Evolutionary conservation across 2,888 invertebrate genomes (phyloP).

Genomic region (Muschampia plurimacula): DNA sequence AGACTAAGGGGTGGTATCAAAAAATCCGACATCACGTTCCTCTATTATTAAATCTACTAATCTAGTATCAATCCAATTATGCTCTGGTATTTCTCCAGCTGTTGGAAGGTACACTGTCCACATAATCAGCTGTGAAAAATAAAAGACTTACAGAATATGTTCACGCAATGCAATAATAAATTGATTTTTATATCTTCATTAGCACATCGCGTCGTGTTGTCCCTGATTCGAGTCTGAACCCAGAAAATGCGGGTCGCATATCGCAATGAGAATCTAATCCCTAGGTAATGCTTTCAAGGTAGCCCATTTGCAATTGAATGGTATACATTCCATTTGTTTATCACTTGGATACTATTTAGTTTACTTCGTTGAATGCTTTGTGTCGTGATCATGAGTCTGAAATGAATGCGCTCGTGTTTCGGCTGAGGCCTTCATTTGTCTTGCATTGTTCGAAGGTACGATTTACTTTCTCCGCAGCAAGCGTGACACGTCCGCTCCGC

Average conservation of each 20-base stretch:
- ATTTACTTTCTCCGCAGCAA: conserved; percentile 68
- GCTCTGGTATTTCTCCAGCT: no score
- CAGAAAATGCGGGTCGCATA: conserved; percentile 35
- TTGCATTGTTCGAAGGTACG: conserved; percentile 59
- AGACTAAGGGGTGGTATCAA: no score
- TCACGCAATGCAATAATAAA: not conserved
- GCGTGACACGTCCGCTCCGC: conserved; percentile 52
- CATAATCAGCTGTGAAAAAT: not conserved
- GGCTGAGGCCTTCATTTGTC: conserved; percentile 51
- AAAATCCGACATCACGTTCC: no score
- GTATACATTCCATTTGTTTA: conserved; percentile 29
- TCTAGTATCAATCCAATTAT: no score
- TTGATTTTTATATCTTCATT: not conserved
- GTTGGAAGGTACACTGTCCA: no score
- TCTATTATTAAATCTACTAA: no score
- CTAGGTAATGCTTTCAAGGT: conserved; percentile 37
- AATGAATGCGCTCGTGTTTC: conserved; percentile 49
- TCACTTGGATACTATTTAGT: conserved; percentile 27
- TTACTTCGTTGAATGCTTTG: conserved; percentile 3
- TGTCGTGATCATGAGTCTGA: conserved; percentile 19
- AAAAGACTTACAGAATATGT: not conserved
- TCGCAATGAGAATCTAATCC: conserved; percentile 36
- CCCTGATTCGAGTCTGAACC: conserved; percentile 10
- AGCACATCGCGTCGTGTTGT: conserved; percentile 11
- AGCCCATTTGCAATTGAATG: conserved; percentile 30